Evolutionary conservation across 1,140 invertebrate species (phyloP).

Genomic region (Aethina tumida): DNA sequence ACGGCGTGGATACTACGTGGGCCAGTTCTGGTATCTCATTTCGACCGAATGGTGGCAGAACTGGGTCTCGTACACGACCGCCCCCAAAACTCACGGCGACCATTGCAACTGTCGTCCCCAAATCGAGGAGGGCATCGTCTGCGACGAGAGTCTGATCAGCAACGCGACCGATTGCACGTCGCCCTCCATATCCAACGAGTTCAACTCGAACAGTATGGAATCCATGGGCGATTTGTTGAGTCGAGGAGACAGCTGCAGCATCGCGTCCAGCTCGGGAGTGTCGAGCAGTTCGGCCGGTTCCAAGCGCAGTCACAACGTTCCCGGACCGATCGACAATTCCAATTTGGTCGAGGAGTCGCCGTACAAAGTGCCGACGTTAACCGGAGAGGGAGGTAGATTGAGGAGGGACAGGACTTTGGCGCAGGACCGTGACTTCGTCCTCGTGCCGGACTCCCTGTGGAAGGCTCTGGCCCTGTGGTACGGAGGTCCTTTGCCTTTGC

Average conservation of each 20-base stretch:
- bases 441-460: conserved; percentile 77
- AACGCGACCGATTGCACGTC: conserved; percentile 43
- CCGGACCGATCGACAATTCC: conserved; percentile 71
- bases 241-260: conserved; percentile 45
- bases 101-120: conserved; percentile 29
- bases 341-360: conserved; percentile 50
- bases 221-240: conserved; percentile 46
- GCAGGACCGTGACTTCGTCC: conserved; percentile 68
- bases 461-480: conserved; percentile 78
- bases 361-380: conserved; percentile 58
- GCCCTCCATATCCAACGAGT: conserved; percentile 27
- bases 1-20: conserved; percentile 57
- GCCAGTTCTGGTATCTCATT: conserved; percentile 82
- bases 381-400: conserved; percentile 73
- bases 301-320: conserved; percentile 37
- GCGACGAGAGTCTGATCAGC: conserved; percentile 53
- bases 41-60: conserved; percentile 72
- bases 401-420: conserved; percentile 57
- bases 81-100: conserved; percentile 29
- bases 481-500: conserved; percentile 67
- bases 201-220: conserved; percentile 39
- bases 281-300: conserved; percentile 36
- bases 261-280: conserved; percentile 48
- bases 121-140: conserved; percentile 48
- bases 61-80: conserved; percentile 65